A percentile compares a stretch with the other conserved stretches of the same genome.
Evolutionary conservation across 30 jellyfish, hydroid and myxozoan species (phyloP).

Genomic region (Turritopsis rubra): DNA sequence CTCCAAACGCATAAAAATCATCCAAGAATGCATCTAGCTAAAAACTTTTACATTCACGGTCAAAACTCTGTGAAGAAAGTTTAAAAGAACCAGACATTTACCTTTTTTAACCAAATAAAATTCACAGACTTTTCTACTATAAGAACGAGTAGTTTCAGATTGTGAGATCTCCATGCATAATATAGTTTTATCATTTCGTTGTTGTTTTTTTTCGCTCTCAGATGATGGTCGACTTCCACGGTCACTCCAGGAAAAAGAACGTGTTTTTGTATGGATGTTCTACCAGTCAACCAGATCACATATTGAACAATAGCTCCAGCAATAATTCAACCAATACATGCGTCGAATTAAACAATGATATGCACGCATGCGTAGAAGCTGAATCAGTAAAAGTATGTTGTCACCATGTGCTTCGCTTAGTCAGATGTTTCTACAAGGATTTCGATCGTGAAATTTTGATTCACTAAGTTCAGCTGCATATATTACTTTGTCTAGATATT

Average conservation of each 20-base stretch:
- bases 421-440: neutral
- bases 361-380: neutral
- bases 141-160: too few species aligned
- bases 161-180: too few species aligned
- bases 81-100: too few species aligned
- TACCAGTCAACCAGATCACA: neutral
- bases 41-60: too few species aligned
- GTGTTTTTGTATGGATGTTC: constrained; percentile 91
- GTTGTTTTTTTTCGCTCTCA: constrained; percentile 8
- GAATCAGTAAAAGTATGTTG: neutral
- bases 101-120: too few species aligned
- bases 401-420: neutral
- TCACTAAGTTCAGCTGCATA: too few species aligned
- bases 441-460: neutral
- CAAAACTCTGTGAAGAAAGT: too few species aligned
- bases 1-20: too few species aligned
- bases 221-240: constrained; percentile 91
- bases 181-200: neutral
- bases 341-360: neutral
- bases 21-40: too few species aligned
- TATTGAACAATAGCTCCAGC: neutral
- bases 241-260: constrained; percentile 88
- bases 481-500: constrained; percentile 39
- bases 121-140: too few species aligned
- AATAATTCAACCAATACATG: neutral